Evolutionary conservation across 2,888 invertebrate genomes (phyloP).

Genomic region (Dendrolimus houi): DNA sequence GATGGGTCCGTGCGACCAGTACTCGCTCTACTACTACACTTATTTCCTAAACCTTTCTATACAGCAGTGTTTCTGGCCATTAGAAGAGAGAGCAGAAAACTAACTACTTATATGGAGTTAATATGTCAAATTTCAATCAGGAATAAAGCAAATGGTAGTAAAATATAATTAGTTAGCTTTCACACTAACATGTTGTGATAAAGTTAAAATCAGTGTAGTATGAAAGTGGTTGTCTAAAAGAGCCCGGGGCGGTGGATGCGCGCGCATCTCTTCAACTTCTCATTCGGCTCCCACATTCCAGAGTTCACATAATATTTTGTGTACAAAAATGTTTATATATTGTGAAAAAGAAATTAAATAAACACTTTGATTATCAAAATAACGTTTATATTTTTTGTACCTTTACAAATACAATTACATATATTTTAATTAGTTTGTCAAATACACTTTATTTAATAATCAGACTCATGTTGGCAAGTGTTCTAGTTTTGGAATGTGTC

Average conservation of each 20-base stretch:
- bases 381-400: constrained; percentile 10
- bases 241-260: background rate
- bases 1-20: too few species aligned
- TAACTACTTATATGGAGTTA: too few species aligned
- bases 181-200: too few species aligned
- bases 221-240: too few species aligned
- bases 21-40: too few species aligned
- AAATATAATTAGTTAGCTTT: too few species aligned
- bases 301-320: constrained; percentile 8
- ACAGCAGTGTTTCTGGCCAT: too few species aligned
- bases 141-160: too few species aligned
- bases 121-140: too few species aligned
- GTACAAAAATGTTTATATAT: background rate
- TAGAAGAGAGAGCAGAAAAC: too few species aligned
- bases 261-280: background rate
- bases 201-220: too few species aligned
- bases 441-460: constrained; percentile 28
- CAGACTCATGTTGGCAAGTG: constrained; percentile 64
- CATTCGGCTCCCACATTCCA: constrained; percentile 29
- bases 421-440: constrained; percentile 6
- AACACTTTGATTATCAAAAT: constrained; percentile 11
- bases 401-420: constrained; percentile 8
- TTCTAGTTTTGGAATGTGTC: constrained; percentile 6
- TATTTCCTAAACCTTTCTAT: too few species aligned
- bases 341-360: background rate